A percentile compares a stretch with the other conserved stretches of the same genome.
phyloP scores from a whole-genome alignment of 1,140 invertebrate species.

The Ostrea edulis region DNA sequence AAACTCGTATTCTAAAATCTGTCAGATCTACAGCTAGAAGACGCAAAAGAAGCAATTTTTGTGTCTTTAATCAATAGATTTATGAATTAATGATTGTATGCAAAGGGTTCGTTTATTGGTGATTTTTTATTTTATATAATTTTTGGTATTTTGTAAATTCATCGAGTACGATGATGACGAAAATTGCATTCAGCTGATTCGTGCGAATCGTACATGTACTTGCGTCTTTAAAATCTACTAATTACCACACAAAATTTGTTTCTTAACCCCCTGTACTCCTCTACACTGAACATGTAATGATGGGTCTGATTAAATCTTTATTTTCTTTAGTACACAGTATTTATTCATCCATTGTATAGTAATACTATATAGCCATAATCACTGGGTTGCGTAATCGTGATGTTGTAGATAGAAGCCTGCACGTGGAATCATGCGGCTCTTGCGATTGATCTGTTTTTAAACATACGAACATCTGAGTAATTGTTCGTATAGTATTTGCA shows the following conservation, averaged over 20 bases:
- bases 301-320: not conserved
- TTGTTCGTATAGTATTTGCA: constrained; percentile 39
- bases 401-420: constrained; percentile 29
- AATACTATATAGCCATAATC: not conserved
- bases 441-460: constrained; percentile 39
- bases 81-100: not conserved
- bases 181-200: too few relatives aligned
- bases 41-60: not conserved
- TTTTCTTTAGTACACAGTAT: not conserved
- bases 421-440: constrained; percentile 26
- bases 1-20: not conserved
- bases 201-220: too few relatives aligned
- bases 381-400: constrained; percentile 7
- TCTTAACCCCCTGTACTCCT: too few relatives aligned
- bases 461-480: constrained; percentile 36
- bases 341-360: not conserved
- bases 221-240: too few relatives aligned
- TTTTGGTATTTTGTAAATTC: not conserved
- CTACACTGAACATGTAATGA: too few relatives aligned
- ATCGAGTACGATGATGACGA: not conserved
- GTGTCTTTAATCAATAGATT: not conserved
- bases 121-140: not conserved
- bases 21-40: constrained; percentile 18
- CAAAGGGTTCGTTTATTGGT: not conserved
- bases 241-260: too few relatives aligned